Percentiles rank a stretch among this genome's conserved stretches.
Conservation (phyloP, 1,140 invertebrate genomes). For the Mizuhopecten yessoensis region DNA sequence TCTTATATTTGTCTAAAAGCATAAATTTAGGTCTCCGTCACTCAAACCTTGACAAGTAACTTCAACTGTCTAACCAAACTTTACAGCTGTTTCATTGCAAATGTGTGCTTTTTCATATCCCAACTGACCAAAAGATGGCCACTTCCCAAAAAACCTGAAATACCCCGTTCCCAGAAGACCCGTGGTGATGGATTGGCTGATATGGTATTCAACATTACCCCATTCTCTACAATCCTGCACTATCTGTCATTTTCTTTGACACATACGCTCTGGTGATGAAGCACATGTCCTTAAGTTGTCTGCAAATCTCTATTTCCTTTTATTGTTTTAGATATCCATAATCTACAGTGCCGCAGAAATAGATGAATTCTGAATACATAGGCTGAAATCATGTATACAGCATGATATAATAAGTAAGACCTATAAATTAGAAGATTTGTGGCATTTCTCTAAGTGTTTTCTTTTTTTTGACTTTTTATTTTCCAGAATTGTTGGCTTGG, state of each 20-base stretch:
- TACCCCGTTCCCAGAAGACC: background rate
- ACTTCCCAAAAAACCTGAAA: background rate
- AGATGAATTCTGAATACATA: no score
- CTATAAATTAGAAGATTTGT: no score
- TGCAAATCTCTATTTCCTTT: background rate
- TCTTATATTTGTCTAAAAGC: background rate
- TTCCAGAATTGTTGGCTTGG: no score
- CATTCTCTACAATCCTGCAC: no score
- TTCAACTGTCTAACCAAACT: background rate
- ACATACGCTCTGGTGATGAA: background rate
- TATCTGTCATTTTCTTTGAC: background rate
- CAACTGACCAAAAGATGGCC: slow-evolving; percentile 28
- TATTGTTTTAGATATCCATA: background rate
- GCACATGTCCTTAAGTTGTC: background rate
- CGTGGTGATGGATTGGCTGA: background rate
- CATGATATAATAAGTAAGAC: no score
- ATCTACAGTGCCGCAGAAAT: no score
- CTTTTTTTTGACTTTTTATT: no score
- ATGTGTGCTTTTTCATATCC: background rate
- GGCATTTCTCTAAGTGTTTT: no score
- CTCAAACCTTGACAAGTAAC: background rate
- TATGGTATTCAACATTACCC: background rate
- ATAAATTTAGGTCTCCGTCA: background rate
- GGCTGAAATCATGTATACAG: no score
- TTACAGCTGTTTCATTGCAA: background rate